Conservation (phyloP, 2,888 invertebrate species). For the Encarsia formosa region DNA sequence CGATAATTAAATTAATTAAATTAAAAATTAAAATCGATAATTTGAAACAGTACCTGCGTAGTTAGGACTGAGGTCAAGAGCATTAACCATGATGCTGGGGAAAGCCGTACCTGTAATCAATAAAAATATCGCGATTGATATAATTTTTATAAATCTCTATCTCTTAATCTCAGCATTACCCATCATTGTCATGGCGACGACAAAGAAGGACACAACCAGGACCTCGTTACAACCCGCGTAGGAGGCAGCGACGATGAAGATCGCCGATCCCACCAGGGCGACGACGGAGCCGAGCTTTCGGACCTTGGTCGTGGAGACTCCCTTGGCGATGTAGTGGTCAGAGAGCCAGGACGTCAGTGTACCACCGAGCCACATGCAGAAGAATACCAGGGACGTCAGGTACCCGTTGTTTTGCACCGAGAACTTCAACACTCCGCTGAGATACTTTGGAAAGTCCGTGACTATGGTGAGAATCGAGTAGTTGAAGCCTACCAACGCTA, state of each 20-base stretch:
- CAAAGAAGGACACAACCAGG: constrained; percentile 45
- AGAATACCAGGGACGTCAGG: constrained; percentile 51
- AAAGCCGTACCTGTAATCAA: constrained; percentile 54
- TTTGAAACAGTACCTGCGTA: constrained; percentile 53
- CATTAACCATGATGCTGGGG: constrained; percentile 52
- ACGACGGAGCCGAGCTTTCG: constrained; percentile 53
- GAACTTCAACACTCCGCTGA: constrained; percentile 50
- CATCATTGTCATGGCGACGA: constrained; percentile 48
- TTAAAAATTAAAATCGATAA: no score
- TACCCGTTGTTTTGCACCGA: constrained; percentile 50
- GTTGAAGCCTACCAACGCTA: constrained; percentile 54
- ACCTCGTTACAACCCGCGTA: constrained; percentile 51
- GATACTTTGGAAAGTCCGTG: constrained; percentile 50
- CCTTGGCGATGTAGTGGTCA: constrained; percentile 47
- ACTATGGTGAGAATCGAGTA: constrained; percentile 49
- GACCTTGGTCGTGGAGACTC: constrained; percentile 46
- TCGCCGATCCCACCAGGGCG: constrained; percentile 52
- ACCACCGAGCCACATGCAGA: constrained; percentile 51
- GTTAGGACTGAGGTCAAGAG: constrained; percentile 53
- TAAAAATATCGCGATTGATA: no score
- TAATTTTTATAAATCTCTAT: no score
- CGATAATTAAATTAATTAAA: no score
- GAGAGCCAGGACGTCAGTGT: constrained; percentile 47
- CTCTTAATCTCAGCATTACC: no score
- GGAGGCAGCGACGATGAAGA: constrained; percentile 52